phyloP scores from a whole-genome alignment of 1,140 invertebrate genomes.

The Mizuhopecten yessoensis region DNA sequence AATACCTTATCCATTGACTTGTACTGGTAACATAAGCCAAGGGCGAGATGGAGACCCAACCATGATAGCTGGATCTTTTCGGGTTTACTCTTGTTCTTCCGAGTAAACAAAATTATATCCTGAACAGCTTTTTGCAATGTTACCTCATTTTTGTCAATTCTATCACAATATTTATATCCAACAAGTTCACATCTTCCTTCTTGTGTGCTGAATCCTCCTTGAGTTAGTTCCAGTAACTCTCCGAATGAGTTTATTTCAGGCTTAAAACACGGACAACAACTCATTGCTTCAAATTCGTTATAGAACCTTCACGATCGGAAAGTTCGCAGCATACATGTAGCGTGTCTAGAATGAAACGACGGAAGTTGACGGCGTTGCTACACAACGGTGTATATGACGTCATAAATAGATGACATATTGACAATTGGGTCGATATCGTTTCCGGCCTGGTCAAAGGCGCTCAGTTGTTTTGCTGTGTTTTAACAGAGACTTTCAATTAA shows the following conservation, averaged over 20 bases:
- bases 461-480: too few relatives aligned
- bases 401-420: neutral
- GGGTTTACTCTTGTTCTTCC: slow-evolving; percentile 18
- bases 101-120: slow-evolving; percentile 55
- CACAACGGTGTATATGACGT: neutral
- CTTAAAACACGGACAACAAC: neutral
- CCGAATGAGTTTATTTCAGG: neutral
- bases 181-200: slow-evolving; percentile 61
- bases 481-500: too few relatives aligned
- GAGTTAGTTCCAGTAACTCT: neutral
- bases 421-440: neutral
- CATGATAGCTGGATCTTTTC: slow-evolving; percentile 59
- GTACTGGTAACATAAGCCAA: slow-evolving; percentile 63
- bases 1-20: slow-evolving; percentile 44
- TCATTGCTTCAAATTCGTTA: neutral
- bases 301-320: neutral
- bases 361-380: neutral
- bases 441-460: too few relatives aligned
- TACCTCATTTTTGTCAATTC: slow-evolving; percentile 55
- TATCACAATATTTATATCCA: slow-evolving; percentile 54
- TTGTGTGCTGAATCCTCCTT: slow-evolving; percentile 45
- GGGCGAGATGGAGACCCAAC: slow-evolving; percentile 60
- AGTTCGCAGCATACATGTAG: neutral
- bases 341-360: neutral
- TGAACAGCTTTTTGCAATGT: slow-evolving; percentile 52